phyloP scores from a whole-genome alignment of 2,797 vertebrate species.

The Pelochelys cantorii region DNA sequence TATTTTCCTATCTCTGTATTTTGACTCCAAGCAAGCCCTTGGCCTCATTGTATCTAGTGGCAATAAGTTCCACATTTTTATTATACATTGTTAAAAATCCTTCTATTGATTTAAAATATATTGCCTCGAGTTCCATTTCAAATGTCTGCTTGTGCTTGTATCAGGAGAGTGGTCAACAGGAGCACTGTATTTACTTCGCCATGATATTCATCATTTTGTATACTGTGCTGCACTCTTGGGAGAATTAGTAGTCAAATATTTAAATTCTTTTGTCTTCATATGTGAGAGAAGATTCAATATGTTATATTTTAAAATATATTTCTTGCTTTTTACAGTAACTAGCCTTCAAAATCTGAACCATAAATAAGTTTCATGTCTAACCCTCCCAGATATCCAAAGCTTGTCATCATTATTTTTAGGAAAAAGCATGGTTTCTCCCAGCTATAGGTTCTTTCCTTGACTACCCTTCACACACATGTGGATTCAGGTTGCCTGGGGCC shows the following conservation, averaged over 20 bases:
- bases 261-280: background rate
- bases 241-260: background rate
- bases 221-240: background rate
- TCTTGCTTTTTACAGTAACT: background rate
- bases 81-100: background rate
- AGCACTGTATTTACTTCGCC: background rate
- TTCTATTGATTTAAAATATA: background rate
- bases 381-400: background rate
- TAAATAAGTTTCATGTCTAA: background rate
- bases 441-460: background rate
- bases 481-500: too few species aligned
- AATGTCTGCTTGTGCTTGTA: background rate
- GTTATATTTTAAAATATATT: background rate
- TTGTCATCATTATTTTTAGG: background rate
- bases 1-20: background rate
- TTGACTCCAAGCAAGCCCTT: background rate
- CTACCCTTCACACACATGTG: background rate
- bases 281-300: background rate
- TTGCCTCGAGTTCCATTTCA: background rate
- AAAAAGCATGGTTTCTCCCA: background rate
- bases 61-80: background rate
- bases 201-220: background rate
- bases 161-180: background rate
- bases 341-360: background rate
- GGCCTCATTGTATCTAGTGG: background rate